Base-by-base conservation (phyloP, 2,888 invertebrate species). In the Agriotes lineatus region DNA sequence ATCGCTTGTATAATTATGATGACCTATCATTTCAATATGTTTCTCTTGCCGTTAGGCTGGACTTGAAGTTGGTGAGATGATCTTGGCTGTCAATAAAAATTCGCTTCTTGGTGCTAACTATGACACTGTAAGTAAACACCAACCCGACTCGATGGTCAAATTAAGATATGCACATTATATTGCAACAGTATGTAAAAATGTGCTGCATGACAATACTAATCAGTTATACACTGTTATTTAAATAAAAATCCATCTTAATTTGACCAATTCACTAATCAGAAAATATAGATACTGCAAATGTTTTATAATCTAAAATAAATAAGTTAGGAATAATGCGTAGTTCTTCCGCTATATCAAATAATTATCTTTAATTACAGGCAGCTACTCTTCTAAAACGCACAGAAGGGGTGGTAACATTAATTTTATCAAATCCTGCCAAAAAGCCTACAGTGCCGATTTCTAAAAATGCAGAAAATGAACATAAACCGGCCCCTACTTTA, bases 21-120 rank as follows among this genome's bases (percentile, higher is more conserved):
- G 30, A 6, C 9, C 9, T 30, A 35, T 35, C n/a, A 2, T 35
- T 35, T 45, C n/a, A 19, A 19, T 45, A 14, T n/a, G 6, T n/a
- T 50, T 19, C 50, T 9, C 25, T 50, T n/a, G 2, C 25, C 66
- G 69, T 45, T 60, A 67, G 93, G 96, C 95, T 77, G 96, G 98
- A 60, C 88, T 99, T 50, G 93, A 94, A 86, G 97, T 98, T 64
- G 99, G 99, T 71, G 99, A 99, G 85, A 96, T 99, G 93, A 93
- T 99, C 74, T 87, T 99, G 70, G 94, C 96, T 44, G 96, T 99
- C 54, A 99, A 99, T 85, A 93, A 95, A 79, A 96, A 98, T 80
- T 93, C 96, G 18, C 86, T 96, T 59, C 87, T 95, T 12, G 95
- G 94, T 73, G 91, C 93, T 73, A 95, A 91, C 81, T 96, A 96